phyloP scores from a whole-genome alignment of 92 coral and sea anemone species.

The Zoanthus solanderi region DNA sequence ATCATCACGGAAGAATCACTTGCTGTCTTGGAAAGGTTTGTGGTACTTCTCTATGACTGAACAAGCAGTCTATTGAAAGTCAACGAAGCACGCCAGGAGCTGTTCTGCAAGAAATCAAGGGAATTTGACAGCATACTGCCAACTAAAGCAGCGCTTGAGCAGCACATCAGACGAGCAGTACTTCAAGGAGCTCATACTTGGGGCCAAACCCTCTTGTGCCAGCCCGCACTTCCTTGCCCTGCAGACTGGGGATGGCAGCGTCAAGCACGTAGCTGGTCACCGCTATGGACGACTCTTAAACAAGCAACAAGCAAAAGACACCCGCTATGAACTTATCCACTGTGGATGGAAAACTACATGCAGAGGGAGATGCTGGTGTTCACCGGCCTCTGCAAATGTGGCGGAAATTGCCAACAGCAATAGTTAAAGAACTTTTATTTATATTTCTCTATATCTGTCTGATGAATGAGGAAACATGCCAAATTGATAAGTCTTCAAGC shows the following conservation, averaged over 20 bases:
- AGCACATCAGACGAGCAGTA: neutral
- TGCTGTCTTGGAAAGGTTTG: neutral
- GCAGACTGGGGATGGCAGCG: constrained; percentile 75
- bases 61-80: neutral
- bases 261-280: constrained; percentile 63
- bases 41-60: neutral
- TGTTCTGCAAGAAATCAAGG: neutral
- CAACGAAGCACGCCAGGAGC: neutral
- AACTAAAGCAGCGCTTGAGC: constrained; percentile 37
- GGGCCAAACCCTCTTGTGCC: constrained; percentile 65
- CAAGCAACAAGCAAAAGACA: no score
- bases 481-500: constrained; percentile 36
- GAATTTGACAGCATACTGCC: neutral
- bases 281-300: constrained; percentile 57
- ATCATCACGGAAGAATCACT: neutral
- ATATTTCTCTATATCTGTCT: no score
- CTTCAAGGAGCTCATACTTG: neutral
- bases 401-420: constrained; percentile 55
- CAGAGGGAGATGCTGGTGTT: neutral
- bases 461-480: no score
- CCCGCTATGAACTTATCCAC: neutral
- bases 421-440: neutral
- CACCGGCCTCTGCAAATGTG: constrained; percentile 76
- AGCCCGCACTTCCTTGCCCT: constrained; percentile 66
- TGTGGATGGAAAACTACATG: neutral